Base-by-base conservation (phyloP, 2,888 invertebrate genomes). In the Aphodius sticticus region DNA sequence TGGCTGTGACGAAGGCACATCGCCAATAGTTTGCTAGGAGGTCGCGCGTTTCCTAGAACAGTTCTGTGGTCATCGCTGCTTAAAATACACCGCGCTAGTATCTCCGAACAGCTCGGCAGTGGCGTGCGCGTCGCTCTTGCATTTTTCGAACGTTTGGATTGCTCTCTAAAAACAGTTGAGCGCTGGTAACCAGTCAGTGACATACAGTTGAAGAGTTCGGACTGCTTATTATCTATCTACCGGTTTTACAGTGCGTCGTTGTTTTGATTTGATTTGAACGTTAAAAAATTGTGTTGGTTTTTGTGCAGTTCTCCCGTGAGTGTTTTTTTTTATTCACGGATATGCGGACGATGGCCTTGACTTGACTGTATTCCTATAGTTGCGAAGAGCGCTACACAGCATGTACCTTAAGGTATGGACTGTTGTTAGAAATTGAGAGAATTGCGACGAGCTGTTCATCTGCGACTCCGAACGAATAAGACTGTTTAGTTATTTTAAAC, bases 61-160 rank as follows among this genome's bases (percentile, higher is more conserved):
- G 83, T 82, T 83, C 84, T 86, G 86, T 84, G 86, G 85, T 87
- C 87, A 87, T 87, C 86, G 84, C 84, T 86, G 87, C 87, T 86
- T 85, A 87, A 87, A 88, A 87, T 87, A 88, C 85, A 84, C 84
- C 83, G 82, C 84, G 74, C 35, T 37, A 74, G 74, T 74, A 69
- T 78, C 76, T 76, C 78, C 76, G 70, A 78, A 69, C 77, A 71
- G 80, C 75, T 78, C 71, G 70, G 35, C 53, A 53, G 53, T 53
- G 53, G 53, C 53, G 53, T 53, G 53, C 38, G 37, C 71, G 26
- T 26, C 26, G 26, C 26, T 26, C 26, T 26, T 26, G 26, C 26
- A 26, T 26, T 26, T 26, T 26, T 2, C 26, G 76, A 74, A 76
- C 70, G 53, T 77, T 80, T 76, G 36, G 53, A 53, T 5, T 53